Base-by-base conservation (phyloP, 2,888 invertebrate genomes). In the Sicus ferrugineus region DNA sequence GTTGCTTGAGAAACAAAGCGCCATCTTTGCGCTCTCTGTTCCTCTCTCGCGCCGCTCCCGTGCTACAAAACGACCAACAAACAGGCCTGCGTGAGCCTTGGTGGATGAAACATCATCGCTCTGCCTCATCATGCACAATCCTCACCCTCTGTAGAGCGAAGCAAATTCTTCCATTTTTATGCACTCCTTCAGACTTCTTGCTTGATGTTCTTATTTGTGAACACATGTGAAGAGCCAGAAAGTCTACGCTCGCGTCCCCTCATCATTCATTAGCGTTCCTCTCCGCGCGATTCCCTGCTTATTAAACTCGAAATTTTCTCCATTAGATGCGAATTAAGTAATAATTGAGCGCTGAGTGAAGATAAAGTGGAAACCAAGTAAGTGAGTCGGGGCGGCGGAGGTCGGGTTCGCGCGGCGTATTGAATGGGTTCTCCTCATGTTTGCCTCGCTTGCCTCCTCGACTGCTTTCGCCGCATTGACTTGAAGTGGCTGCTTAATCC, bases 311-410 rank as follows among this genome's bases (percentile, higher is more conserved):
- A 75, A 78, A 77, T 78, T 75, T 77, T 74, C 77, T 74, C 80
- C 80, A 78, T 80, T 80, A 81, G 79, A 78, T 77, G 76, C 76
- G 80, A 80, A 80, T 80, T 81, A 80, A 80, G 80, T 77, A 79
- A 81, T 80, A 81, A 80, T 81, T 80, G 81, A 78, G 80, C 75
- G 75, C 76, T 65, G n/a, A n/a, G n/a, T n/a, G n/a, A n/a, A n/a
- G n/a, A n/a, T n/a, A n/a, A n/a, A n/a, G n/a, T n/a, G n/a, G n/a
- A n/a, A n/a, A n/a, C n/a, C n/a, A n/a, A n/a, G n/a, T n/a, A n/a
- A n/a, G n/a, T n/a, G n/a, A 73, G 74, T 71, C 77, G 80, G 77
- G 78, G 71, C 46, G 30, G 31, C 34, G 50, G 26, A 26, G 16
- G 63, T 19, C 26, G 28, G 30, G 26, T 48, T 59, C 34, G 31